A percentile compares a stretch with the other conserved stretches of the same genome.
Evolutionary conservation across 2,113 vertebrate species (phyloP).

Genomic region (Euleptes europaea): DNA sequence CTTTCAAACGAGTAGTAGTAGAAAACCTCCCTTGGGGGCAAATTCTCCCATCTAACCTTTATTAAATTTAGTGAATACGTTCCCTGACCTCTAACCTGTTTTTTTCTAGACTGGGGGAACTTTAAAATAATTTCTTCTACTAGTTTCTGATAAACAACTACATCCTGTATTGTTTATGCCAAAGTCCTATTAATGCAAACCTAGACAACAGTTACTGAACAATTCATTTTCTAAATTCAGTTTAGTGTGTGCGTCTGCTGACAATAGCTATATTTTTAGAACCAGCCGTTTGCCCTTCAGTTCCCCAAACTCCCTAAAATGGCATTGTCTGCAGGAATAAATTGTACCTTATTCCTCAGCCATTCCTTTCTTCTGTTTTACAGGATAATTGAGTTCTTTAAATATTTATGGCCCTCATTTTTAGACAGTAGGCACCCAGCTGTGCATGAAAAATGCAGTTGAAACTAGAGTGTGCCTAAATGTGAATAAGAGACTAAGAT

Average conservation of each 20-base stretch:
- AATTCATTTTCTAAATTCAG: not conserved
- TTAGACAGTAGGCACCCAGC: constrained; percentile 19
- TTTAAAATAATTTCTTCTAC: not conserved
- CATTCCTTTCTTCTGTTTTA: constrained; percentile 13
- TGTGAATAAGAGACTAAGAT: constrained; percentile 19
- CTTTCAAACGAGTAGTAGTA: not conserved
- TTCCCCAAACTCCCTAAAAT: constrained; percentile 9
- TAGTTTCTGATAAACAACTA: not conserved
- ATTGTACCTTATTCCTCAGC: constrained; percentile 1
- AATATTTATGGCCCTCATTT: constrained; percentile 31
- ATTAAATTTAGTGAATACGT: not conserved
- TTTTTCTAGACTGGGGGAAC: not conserved
- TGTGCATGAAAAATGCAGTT: constrained; percentile 29
- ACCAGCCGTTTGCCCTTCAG: constrained; percentile 5
- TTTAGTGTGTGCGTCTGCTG: not conserved
- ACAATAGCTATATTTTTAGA: constrained; percentile 17
- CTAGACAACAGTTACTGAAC: not conserved
- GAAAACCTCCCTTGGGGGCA: not conserved
- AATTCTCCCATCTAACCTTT: not conserved
- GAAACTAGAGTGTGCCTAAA: not conserved
- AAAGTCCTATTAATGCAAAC: not conserved
- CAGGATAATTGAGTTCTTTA: constrained; percentile 11
- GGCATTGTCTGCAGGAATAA: constrained; percentile 17
- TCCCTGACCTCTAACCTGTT: not conserved
- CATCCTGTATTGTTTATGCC: not conserved